A percentile compares a stretch with the other conserved stretches of the same genome.
Evolutionary conservation across 1,140 invertebrate species (phyloP).

Genomic region (Pseudomyrmex concolor): DNA sequence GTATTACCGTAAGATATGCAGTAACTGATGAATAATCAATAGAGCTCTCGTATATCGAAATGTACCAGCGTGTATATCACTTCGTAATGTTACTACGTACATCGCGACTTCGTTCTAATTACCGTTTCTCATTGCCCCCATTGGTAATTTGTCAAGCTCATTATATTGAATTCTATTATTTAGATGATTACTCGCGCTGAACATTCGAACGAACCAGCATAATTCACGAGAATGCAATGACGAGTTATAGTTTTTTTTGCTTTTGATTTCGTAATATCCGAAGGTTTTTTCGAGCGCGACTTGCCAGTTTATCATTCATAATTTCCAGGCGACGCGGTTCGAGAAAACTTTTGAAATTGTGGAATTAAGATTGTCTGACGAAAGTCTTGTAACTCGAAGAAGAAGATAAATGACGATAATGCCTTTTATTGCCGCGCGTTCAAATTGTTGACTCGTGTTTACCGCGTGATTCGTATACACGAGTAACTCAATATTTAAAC

Average conservation of each 20-base stretch:
- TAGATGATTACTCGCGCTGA: background rate
- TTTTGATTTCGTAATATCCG: background rate
- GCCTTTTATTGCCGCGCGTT: constrained; percentile 9
- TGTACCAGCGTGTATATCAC: background rate
- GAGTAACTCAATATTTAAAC: constrained; percentile 28
- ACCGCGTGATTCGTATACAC: constrained; percentile 22
- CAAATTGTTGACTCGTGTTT: background rate
- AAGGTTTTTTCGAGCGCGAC: background rate
- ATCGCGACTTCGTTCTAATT: constrained; percentile 31
- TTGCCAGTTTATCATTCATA: background rate
- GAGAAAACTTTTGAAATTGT: constrained; percentile 28
- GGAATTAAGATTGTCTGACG: constrained; percentile 3
- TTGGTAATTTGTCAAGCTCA: constrained; percentile 36
- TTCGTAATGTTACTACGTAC: constrained; percentile 16
- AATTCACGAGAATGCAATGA: constrained; percentile 32
- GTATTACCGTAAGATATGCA: constrained; percentile 27
- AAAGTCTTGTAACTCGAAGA: constrained; percentile 12
- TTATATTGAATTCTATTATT: constrained; percentile 46
- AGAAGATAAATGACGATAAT: background rate
- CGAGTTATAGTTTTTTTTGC: background rate
- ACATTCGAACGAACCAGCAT: constrained; percentile 7
- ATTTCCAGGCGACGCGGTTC: constrained; percentile 1
- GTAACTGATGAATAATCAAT: constrained; percentile 37
- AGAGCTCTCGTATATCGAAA: background rate
- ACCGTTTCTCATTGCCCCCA: background rate